phyloP scores from a whole-genome alignment of 2,888 invertebrate species.

The Germaria angustata region DNA sequence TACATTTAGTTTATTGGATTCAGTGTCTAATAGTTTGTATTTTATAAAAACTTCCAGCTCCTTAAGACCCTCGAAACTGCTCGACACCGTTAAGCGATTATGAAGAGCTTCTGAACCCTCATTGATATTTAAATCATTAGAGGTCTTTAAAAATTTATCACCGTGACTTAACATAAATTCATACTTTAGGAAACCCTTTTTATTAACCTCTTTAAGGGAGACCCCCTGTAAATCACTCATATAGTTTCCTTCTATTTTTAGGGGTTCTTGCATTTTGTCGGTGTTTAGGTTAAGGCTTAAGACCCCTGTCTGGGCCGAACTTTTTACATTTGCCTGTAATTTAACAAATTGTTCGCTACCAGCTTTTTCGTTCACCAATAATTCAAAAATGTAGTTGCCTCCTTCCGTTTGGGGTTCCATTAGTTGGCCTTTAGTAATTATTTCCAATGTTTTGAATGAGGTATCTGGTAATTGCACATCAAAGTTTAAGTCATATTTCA shows the following conservation, averaged over 20 bases:
- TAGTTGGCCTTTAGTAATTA: conserved; percentile 77
- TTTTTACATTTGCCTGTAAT: conserved; percentile 70
- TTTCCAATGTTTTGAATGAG: conserved; percentile 80
- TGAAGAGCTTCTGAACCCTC: conserved; percentile 79
- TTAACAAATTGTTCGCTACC: conserved; percentile 71
- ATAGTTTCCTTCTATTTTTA: conserved; percentile 74
- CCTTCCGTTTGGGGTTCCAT: conserved; percentile 72
- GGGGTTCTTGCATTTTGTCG: conserved; percentile 69
- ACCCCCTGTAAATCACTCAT: conserved; percentile 71
- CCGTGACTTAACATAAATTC: conserved; percentile 70
- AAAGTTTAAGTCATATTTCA: conserved; percentile 81
- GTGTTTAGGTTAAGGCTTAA: conserved; percentile 71
- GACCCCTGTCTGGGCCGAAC: conserved; percentile 71
- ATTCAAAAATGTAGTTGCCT: conserved; percentile 69
- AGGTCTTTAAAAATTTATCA: conserved; percentile 79
- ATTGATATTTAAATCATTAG: conserved; percentile 73
- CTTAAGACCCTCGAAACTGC: conserved; percentile 81
- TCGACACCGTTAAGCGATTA: conserved; percentile 79
- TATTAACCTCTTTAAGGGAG: conserved; percentile 62
- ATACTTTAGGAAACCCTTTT: conserved; percentile 70
- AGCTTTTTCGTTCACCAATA: conserved; percentile 68
- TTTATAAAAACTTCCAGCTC: conserved; percentile 81
- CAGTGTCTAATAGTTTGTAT: conserved; percentile 73
- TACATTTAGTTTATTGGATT: conserved; percentile 78
- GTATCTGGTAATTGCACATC: conserved; percentile 82